phyloP scores from a whole-genome alignment of 1,140 invertebrate genomes.

The Bombus superbus region DNA sequence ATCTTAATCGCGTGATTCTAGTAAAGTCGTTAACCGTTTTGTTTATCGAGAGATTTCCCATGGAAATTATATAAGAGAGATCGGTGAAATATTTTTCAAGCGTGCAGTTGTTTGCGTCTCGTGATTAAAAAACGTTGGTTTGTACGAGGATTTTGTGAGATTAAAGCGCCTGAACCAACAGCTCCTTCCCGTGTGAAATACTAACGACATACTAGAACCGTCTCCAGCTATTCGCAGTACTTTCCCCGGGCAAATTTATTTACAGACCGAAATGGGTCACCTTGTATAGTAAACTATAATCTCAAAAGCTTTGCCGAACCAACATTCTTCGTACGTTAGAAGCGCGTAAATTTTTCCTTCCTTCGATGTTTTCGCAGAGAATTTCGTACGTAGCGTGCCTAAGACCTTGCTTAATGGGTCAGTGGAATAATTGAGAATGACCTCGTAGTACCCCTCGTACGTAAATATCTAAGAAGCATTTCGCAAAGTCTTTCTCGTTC shows the following conservation, averaged over 20 bases:
- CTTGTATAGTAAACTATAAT: not conserved
- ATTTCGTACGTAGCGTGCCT: not conserved
- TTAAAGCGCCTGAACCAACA: too few species aligned
- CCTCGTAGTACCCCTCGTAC: not conserved
- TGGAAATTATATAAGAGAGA: too few species aligned
- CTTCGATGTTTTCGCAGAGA: not conserved
- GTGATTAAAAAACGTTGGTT: not conserved
- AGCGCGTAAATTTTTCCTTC: not conserved
- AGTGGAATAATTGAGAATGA: not conserved
- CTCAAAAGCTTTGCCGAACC: not conserved
- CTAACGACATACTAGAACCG: not conserved
- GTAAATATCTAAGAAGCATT: too few species aligned
- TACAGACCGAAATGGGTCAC: constrained; percentile 6
- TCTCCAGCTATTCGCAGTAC: not conserved
- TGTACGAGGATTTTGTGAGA: not conserved
- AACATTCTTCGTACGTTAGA: not conserved
- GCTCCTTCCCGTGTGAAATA: not conserved
- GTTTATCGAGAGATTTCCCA: not conserved
- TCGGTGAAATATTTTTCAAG: not conserved
- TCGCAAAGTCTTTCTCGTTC: too few species aligned
- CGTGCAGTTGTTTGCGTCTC: too few species aligned
- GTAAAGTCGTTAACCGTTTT: not conserved
- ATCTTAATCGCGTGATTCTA: not conserved
- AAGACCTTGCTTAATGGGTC: not conserved
- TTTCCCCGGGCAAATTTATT: not conserved